A percentile compares a stretch with the other conserved stretches of the same genome.
Conservation (phyloP, 2,113 vertebrate genomes). For the Neolamprologus hecqui region DNA sequence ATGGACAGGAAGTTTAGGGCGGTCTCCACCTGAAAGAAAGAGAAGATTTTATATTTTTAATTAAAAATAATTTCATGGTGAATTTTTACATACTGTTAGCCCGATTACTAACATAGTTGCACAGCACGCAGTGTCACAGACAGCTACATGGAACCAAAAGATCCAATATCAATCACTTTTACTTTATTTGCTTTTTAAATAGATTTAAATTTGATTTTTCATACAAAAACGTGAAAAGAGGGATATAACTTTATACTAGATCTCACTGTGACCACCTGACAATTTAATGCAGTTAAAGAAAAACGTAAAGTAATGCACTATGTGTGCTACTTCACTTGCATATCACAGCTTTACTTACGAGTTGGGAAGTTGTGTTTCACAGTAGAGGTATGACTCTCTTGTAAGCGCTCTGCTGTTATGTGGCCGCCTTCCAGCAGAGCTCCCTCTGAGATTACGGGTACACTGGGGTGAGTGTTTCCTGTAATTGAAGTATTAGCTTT, state of each 20-base stretch:
- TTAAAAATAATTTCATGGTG: background rate
- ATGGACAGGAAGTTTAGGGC: background rate
- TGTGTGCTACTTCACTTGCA: background rate
- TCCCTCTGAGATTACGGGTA: background rate
- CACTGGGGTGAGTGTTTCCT: background rate
- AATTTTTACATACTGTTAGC: background rate
- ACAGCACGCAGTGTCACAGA: background rate
- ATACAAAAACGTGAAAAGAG: background rate
- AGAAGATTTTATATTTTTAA: background rate
- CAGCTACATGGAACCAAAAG: background rate
- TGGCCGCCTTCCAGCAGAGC: background rate
- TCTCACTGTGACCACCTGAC: background rate
- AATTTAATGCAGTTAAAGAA: background rate
- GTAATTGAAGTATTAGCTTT: background rate
- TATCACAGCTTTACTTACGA: slow-evolving; percentile 4
- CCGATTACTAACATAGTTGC: background rate
- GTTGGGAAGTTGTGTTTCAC: background rate
- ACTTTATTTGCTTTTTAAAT: background rate
- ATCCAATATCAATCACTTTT: background rate
- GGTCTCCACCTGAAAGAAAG: background rate
- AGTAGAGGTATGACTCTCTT: background rate
- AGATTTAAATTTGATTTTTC: background rate
- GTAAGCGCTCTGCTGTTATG: background rate
- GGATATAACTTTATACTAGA: background rate
- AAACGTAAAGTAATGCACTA: background rate